Percentiles rank a stretch among this genome's conserved stretches.
Evolutionary conservation across 2,113 vertebrate genomes (phyloP).

Genomic region (Rhombomys opimus): DNA sequence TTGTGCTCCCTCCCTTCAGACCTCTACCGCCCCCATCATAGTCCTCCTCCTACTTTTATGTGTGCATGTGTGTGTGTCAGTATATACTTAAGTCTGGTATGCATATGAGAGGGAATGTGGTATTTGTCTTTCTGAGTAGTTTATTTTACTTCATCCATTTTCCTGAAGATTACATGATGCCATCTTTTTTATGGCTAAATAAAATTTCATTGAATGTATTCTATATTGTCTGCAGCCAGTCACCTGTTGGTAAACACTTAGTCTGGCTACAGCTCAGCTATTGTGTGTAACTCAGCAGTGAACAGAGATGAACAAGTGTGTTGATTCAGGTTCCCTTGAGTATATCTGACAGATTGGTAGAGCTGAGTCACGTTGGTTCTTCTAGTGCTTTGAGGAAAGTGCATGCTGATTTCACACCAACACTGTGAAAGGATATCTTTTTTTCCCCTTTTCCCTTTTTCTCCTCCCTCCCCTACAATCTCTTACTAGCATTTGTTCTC

Average conservation of each 20-base stretch:
- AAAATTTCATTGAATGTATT: too few relatives aligned
- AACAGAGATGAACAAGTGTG: background rate
- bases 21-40: too few relatives aligned
- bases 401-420: background rate
- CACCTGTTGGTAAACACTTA: background rate
- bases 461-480: background rate
- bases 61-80: background rate
- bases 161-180: background rate
- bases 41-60: too few relatives aligned
- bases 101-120: background rate
- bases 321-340: background rate
- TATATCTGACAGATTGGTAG: background rate
- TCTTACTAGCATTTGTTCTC: background rate
- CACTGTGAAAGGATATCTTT: background rate
- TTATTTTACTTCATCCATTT: background rate
- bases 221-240: background rate
- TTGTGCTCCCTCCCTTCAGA: background rate
- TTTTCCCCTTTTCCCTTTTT: background rate
- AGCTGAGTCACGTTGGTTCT: background rate
- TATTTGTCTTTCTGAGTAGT: background rate
- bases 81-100: background rate
- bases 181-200: background rate
- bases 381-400: background rate
- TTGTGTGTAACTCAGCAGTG: background rate
- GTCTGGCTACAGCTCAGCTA: background rate